Evolutionary conservation across 1,140 invertebrate genomes (phyloP).

Genomic region (Agrilus planipennis): DNA sequence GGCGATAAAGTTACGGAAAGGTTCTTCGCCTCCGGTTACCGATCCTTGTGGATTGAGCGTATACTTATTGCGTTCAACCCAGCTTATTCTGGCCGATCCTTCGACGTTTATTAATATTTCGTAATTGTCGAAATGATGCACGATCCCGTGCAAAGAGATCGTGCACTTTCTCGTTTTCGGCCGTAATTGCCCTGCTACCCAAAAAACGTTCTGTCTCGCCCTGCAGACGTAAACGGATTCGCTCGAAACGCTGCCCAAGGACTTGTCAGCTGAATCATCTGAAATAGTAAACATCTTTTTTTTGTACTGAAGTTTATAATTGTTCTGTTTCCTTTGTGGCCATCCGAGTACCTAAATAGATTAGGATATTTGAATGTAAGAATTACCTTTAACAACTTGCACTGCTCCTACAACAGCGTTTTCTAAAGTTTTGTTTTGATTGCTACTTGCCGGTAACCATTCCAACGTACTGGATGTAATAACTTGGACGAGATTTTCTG

Average conservation of each 20-base stretch:
- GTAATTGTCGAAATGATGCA: constrained; percentile 47
- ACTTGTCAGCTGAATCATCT: constrained; percentile 16
- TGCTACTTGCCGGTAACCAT: constrained; percentile 27
- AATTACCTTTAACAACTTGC: constrained; percentile 21
- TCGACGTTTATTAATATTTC: constrained; percentile 68
- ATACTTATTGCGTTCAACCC: constrained; percentile 59
- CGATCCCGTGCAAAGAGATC: constrained; percentile 47
- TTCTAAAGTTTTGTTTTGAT: constrained; percentile 20
- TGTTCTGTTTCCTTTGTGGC: neutral
- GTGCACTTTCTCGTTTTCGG: constrained; percentile 44
- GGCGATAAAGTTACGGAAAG: constrained; percentile 37
- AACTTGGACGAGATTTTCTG: constrained; percentile 31
- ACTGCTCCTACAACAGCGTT: constrained; percentile 33
- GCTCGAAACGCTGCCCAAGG: constrained; percentile 6
- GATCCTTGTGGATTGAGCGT: constrained; percentile 46
- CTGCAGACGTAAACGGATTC: constrained; percentile 59
- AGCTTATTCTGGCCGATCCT: constrained; percentile 57
- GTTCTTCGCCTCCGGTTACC: constrained; percentile 44
- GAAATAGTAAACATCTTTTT: constrained; percentile 11
- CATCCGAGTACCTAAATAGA: neutral
- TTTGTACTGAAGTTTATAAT: neutral
- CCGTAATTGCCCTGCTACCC: constrained; percentile 53
- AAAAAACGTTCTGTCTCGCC: constrained; percentile 52
- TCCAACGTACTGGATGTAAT: constrained; percentile 35
- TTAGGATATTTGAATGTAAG: neutral